Base-by-base conservation (phyloP, 1,140 invertebrate genomes). In the Brachystomella parvula region DNA sequence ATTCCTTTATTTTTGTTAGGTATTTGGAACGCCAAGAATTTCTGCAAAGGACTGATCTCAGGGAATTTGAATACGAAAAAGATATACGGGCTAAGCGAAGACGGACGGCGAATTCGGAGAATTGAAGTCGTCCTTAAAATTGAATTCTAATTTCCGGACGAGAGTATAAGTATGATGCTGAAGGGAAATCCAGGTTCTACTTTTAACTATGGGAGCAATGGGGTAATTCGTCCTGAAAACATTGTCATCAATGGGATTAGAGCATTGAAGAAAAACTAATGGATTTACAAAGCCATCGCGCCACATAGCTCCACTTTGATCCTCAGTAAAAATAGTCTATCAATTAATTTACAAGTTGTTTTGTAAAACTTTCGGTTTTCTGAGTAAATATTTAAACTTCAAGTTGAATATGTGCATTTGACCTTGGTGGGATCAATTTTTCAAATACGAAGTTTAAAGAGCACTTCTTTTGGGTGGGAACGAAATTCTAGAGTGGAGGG, bases 1-100 rank as follows among this genome's bases (percentile, higher is more conserved):
- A 64, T 47, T 64, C 63, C 29, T 30, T 62, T 53, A 58, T 70
- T 30, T 67, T 63, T 78, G 81, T 47, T 75, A 90, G 89, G 9
- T 96, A 88, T 78, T 82, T 96, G 73, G 93, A 96, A 47, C 84
- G 85, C 66, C 87, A 90, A 80, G 90, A 92, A 75, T 96, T 96
- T 75, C 79, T 97, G 35, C 84, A 93, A 73, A 82, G 92, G 69
- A 84, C 92, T 9, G 94, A 97, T 80, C 73, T 89, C 39, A 82
- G 92, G 60, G 89, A 93, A 75, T 96, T 93, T 82, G 92, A 96
- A 83, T 87, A 93, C 61, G 94, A 97, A 76, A 88, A 88, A 74
- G 81, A 85, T 71, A 75, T 91, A 70, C 81, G 90, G 68, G 80
- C 82, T 68, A 81, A 49, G 12, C 68, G 68, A 26, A 30, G 73